A percentile compares a stretch with the other conserved stretches of the same genome.
Evolutionary conservation across 2,797 vertebrate species (phyloP).

Genomic region (Propithecus perrieri): DNA sequence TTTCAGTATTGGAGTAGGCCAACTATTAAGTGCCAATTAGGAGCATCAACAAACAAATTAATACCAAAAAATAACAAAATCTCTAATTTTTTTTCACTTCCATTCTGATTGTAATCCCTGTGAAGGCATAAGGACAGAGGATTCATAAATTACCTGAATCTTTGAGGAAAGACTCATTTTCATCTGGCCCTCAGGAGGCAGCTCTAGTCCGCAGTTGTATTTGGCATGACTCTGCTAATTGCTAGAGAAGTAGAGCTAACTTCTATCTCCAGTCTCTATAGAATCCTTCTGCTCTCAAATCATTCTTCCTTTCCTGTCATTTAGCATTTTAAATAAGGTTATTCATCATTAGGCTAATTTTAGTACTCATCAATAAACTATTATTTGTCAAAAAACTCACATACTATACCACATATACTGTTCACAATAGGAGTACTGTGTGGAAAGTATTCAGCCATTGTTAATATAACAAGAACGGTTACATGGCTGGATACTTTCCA

Average conservation of each 20-base stretch:
- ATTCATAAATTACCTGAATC: not conserved
- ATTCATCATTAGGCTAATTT: not conserved
- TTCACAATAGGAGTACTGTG: not conserved
- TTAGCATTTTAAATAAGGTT: not conserved
- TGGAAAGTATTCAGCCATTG: too few species aligned
- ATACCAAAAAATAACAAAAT: not conserved
- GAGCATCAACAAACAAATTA: not conserved
- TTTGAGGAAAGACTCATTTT: not conserved
- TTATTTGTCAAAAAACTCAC: not conserved
- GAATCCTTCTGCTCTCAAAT: not conserved
- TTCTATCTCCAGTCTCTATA: not conserved
- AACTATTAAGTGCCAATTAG: not conserved
- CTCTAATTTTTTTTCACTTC: not conserved
- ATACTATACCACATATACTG: not conserved
- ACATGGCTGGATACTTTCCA: too few species aligned
- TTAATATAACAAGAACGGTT: too few species aligned
- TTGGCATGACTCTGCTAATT: not conserved
- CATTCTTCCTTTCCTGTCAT: not conserved
- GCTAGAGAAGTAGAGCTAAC: not conserved
- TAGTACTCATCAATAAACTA: not conserved
- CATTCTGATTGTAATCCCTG: not conserved
- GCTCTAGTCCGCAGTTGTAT: not conserved
- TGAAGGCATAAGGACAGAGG: not conserved
- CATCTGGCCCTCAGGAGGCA: too few species aligned
- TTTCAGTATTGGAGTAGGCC: not conserved